Evolutionary conservation across 2,113 vertebrate genomes (phyloP).

Genomic region (Leucosticte australis): DNA sequence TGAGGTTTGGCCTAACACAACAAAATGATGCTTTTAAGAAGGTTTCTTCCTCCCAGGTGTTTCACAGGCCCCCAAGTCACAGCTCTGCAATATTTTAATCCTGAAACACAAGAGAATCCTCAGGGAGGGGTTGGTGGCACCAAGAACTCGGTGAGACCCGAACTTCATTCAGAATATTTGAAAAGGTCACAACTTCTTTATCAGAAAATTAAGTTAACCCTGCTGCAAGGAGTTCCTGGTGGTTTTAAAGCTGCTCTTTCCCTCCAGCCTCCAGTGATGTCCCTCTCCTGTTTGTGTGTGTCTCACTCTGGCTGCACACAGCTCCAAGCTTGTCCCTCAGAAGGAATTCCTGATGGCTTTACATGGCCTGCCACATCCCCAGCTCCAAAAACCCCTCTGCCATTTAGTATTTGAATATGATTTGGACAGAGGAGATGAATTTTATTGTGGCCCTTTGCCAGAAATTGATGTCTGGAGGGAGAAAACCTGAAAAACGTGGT

Average conservation of each 20-base stretch:
- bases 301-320: neutral
- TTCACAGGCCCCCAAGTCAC: neutral
- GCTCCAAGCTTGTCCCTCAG: neutral
- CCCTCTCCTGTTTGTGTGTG: fast-evolving
- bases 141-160: neutral
- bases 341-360: neutral
- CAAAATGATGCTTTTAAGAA: neutral
- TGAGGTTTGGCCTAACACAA: neutral
- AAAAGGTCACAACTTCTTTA: constrained; percentile 11
- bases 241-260: neutral
- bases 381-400: neutral
- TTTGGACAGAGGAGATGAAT: neutral
- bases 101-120: neutral
- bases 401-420: neutral
- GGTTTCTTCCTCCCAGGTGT: neutral
- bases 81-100: neutral
- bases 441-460: neutral
- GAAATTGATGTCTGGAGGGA: neutral
- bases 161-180: neutral
- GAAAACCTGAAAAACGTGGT: fast-evolving
- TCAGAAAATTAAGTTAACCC: neutral
- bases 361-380: neutral
- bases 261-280: neutral
- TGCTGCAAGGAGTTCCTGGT: neutral
- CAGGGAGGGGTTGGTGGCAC: neutral